phyloP scores from a whole-genome alignment of 1,140 invertebrate species.

The Mycetomoellerius zeteki region DNA sequence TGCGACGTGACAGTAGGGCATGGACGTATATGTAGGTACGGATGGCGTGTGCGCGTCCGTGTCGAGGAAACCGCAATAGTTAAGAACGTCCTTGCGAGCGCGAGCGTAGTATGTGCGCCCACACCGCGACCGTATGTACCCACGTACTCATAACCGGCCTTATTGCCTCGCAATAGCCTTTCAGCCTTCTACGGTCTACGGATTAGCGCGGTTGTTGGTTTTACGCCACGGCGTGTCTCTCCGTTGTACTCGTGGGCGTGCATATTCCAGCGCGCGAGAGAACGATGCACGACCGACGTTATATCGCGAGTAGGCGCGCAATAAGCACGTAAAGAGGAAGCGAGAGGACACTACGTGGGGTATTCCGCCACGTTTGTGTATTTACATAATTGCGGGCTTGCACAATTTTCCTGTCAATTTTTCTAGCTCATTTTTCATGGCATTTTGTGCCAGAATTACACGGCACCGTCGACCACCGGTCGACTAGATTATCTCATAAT shows the following conservation, averaged over 20 bases:
- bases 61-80: constrained; percentile 49
- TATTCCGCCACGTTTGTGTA: constrained; percentile 47
- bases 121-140: constrained; percentile 37
- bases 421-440: constrained; percentile 74
- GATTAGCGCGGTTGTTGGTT: constrained; percentile 47
- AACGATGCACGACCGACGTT: constrained; percentile 34
- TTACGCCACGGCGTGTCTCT: constrained; percentile 50
- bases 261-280: constrained; percentile 8
- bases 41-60: not conserved
- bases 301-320: not conserved
- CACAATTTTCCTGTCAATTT: constrained; percentile 73
- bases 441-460: constrained; percentile 66
- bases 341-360: not conserved
- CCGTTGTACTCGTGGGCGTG: constrained; percentile 24
- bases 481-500: constrained; percentile 63
- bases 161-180: constrained; percentile 71
- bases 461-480: constrained; percentile 4
- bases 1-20: not conserved
- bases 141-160: constrained; percentile 68
- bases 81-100: constrained; percentile 70
- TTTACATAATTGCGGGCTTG: constrained; percentile 74
- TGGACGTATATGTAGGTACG: not conserved
- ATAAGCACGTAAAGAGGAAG: not conserved
- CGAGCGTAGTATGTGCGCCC: constrained; percentile 53
- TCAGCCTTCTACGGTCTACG: constrained; percentile 71